A percentile compares a stretch with the other conserved stretches of the same genome.
phyloP scores from a whole-genome alignment of 2,113 vertebrate genomes.

The Sander lucioperca region DNA sequence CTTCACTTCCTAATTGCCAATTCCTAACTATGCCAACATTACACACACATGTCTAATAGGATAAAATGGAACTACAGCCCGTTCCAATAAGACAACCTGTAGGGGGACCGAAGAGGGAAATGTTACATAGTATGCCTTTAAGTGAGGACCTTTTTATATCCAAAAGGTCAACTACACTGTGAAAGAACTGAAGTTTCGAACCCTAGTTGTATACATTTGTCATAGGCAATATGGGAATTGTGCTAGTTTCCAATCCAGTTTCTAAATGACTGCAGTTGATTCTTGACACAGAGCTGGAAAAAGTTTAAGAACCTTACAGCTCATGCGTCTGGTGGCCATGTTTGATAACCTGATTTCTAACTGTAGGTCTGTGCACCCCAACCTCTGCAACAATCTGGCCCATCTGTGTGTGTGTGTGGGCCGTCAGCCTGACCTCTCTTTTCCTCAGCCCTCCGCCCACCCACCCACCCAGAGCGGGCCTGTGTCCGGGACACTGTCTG shows the following conservation, averaged over 20 bases:
- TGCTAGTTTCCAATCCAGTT: not conserved
- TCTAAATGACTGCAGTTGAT: not conserved
- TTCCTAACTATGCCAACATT: too few species aligned
- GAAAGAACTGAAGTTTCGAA: too few species aligned
- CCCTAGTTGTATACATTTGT: not conserved
- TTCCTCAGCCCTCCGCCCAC: slow-evolving; percentile 31
- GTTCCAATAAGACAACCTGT: too few species aligned
- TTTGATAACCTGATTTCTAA: not conserved
- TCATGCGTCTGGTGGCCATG: not conserved
- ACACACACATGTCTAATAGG: too few species aligned
- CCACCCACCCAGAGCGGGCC: slow-evolving; percentile 71
- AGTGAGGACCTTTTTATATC: too few species aligned
- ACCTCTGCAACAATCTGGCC: not conserved
- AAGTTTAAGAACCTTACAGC: not conserved
- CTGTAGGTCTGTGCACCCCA: not conserved
- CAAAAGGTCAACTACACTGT: too few species aligned
- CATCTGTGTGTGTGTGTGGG: slow-evolving; percentile 8
- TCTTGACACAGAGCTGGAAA: not conserved
- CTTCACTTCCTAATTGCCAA: too few species aligned
- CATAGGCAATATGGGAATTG: not conserved
- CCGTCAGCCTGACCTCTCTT: slow-evolving; percentile 26
- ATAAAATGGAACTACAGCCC: too few species aligned
- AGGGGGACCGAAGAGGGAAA: too few species aligned
- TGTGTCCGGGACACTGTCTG: slow-evolving; percentile 69
- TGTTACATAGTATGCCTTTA: too few species aligned